phyloP scores from a whole-genome alignment of 2,888 invertebrate species.

The Eristalinus aeneus region DNA sequence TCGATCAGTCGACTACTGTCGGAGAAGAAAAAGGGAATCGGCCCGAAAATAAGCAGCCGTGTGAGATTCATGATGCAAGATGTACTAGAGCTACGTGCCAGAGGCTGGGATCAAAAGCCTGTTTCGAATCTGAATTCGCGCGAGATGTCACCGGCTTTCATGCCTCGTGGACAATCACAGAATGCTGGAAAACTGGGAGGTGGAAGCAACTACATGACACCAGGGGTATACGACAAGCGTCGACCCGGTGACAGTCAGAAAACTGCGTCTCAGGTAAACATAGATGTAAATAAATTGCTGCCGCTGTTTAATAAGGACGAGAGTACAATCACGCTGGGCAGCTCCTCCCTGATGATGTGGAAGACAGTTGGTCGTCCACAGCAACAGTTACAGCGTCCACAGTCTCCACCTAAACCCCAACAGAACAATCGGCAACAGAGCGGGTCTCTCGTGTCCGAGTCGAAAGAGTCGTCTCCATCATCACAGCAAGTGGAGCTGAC shows the following conservation, averaged over 20 bases:
- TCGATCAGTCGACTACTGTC: constrained; percentile 11
- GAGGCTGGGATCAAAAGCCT: constrained; percentile 76
- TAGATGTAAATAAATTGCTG: constrained; percentile 77
- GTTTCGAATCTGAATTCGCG: constrained; percentile 14
- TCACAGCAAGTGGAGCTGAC: constrained; percentile 19
- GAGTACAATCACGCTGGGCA: constrained; percentile 74
- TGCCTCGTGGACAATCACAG: not conserved
- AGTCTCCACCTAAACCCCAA: not conserved
- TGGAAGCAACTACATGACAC: constrained; percentile 38
- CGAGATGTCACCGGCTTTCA: constrained; percentile 46
- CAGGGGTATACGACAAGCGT: constrained; percentile 42
- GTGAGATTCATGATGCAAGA: constrained; percentile 80
- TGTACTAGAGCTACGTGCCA: constrained; percentile 76
- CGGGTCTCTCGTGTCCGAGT: not conserved
- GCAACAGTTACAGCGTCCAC: constrained; percentile 36
- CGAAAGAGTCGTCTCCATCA: constrained; percentile 14
- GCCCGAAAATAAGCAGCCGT: constrained; percentile 77
- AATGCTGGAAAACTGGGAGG: not conserved
- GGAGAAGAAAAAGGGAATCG: constrained; percentile 36
- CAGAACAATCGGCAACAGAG: constrained; percentile 32
- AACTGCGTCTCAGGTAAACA: constrained; percentile 72
- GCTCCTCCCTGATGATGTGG: constrained; percentile 75
- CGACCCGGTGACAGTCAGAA: constrained; percentile 69
- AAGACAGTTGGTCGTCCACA: constrained; percentile 72
- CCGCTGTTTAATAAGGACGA: constrained; percentile 73